Evolutionary conservation across 1,140 invertebrate genomes (phyloP).

Genomic region (Formica exsecta): DNA sequence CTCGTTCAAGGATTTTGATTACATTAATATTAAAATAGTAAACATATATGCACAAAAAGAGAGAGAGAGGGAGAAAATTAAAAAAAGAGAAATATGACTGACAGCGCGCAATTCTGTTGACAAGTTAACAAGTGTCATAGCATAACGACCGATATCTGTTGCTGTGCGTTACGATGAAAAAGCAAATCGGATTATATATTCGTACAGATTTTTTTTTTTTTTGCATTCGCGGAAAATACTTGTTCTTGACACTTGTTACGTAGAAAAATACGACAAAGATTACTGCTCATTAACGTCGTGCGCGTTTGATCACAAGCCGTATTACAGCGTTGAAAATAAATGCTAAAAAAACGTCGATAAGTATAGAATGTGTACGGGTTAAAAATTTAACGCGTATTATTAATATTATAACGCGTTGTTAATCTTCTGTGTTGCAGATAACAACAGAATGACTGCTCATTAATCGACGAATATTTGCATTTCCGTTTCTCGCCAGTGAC

Average conservation of each 20-base stretch:
- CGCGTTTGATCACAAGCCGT: constrained; percentile 18
- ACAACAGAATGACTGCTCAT: neutral
- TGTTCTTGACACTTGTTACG: constrained; percentile 8
- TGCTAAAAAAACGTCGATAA: constrained; percentile 12
- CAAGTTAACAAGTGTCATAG: constrained; percentile 13
- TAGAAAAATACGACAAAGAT: constrained; percentile 27
- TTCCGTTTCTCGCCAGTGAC: neutral
- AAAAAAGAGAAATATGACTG: neutral
- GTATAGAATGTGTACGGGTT: neutral
- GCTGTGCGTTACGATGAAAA: neutral
- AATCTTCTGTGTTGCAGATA: constrained; percentile 45
- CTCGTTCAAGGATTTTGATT: constrained; percentile 1
- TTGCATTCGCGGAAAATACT: neutral
- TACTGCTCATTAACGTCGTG: constrained; percentile 40
- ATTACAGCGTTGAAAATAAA: constrained; percentile 47
- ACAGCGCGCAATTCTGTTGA: neutral
- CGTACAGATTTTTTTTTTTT: constrained; percentile 43
- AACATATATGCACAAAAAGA: neutral
- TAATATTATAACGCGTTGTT: neutral
- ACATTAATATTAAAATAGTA: too few relatives aligned
- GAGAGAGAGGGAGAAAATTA: neutral
- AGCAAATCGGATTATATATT: constrained; percentile 34
- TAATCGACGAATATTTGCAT: neutral
- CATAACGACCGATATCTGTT: constrained; percentile 27
- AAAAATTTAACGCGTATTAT: neutral